Evolutionary conservation across 2,888 invertebrate genomes (phyloP), one percentile per base, ranked within the genome.

Genomic region (Hipparchia semele): DNA sequence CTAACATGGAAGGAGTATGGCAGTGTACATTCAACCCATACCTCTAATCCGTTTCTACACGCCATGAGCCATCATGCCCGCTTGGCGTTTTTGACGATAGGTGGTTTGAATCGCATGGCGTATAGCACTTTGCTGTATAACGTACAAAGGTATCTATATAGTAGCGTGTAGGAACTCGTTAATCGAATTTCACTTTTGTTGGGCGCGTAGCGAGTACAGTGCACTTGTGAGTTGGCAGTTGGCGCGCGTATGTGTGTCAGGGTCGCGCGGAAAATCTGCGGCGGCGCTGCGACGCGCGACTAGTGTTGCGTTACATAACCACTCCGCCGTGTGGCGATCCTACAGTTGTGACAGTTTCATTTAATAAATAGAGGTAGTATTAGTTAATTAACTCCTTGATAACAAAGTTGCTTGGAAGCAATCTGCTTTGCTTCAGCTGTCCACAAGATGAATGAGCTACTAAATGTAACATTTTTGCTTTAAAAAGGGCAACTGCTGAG

Each of bases 221-320:
- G 81, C 80, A 81, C 82, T 81, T 81, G 79, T 76, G 79, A 77
- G 79, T 75, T 76, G 77, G 75, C 73, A 76, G 79, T 75, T 76
- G 76, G 76, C 73, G 69, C 75, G 70, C 74, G 74, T 70, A 79
- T 76, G 72, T 80, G 77, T 81, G 80, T 80, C 81, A 81, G 54
- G 81, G 81, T 75, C 78, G 77, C 75, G 79, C 80, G 83, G 82
- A 82, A 83, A 82, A 82, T 81, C 78, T 77, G 80, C 79, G 78
- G 76, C 23, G 23, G 23, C 23, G 23, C 23, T 23, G 23, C 23
- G 23, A 23, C 70, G 64, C 71, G 70, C 56, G 64, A 64, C 73
- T 64, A 65, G 68, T 75, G 75, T 73, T 64, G 68, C 59, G 76
- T 74, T 77, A 73, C 70, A 66, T 70, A 73, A 70, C 67, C 10